Evolutionary conservation across 2,113 vertebrate species (phyloP), one percentile per base, ranked within the genome.

Genomic region (Chloropsis hardwickii): DNA sequence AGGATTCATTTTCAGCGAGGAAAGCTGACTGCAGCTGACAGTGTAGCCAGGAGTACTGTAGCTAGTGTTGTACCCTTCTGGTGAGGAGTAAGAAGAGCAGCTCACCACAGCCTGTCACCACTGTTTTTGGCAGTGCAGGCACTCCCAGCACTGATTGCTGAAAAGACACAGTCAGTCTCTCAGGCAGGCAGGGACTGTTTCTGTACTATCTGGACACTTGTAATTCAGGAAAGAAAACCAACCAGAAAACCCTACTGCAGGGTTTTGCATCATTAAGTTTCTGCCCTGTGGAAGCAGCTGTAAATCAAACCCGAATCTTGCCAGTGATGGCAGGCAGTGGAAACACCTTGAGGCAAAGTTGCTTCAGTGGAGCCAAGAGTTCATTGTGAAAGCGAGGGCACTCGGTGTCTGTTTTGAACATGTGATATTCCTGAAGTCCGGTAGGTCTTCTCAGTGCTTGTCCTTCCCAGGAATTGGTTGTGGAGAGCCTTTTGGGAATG

Each of bases 151-250:
- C 23, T 10, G 33, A 5, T 35, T 77, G 13, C 23, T 60, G 13
- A 15, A 58, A 64, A 19, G 40, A 13, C 33, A 6, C 14, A 5
- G 3, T 21, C 31, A 6, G 5, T 42, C 31, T 35, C 19, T 20
- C 10, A 42, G 60, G 40, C 24, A 27, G 48, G 64, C 31, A 40
- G 48, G 53, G 50, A 27, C 9, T 16, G n/a, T 42, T 88, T 47
- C 37, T 81, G 22, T 54, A 3, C 10, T 45, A 0, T 29, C 9
- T 58, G 40, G 50, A 21, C 11, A 6, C 42, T 12, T 0, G 3
- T 73, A 37, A 54, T 48, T 85, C 6, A 23, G 61, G 31, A 11
- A 61, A 19, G 48, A n/a, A 39, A 39, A 39, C 8, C 56, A 23
- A 22, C 4, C 39, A 27, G 23, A 31, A 69, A 65, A 12, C 15